phyloP scores from a whole-genome alignment of 2,113 vertebrate genomes.

The Rutilus rutilus region DNA sequence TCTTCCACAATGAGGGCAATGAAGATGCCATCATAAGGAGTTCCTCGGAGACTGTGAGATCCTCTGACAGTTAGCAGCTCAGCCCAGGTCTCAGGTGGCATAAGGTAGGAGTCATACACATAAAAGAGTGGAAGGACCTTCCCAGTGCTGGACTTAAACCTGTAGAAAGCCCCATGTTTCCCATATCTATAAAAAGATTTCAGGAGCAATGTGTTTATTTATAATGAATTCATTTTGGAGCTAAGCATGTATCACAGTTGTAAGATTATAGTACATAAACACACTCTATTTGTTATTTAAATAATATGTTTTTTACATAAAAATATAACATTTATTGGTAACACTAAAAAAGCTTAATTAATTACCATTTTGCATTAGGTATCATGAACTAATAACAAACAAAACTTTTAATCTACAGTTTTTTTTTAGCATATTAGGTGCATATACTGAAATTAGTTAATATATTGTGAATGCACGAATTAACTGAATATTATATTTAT shows the following conservation, averaged over 20 bases:
- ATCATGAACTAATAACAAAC: neutral
- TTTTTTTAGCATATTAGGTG: no score
- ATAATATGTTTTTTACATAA: neutral
- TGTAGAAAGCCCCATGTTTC: slow-evolving; percentile 86
- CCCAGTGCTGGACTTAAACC: slow-evolving; percentile 83
- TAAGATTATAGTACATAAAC: no score
- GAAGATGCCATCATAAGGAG: slow-evolving; percentile 84
- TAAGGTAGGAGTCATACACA: slow-evolving; percentile 90
- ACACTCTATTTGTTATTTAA: no score
- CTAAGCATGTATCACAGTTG: no score
- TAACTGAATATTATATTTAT: no score
- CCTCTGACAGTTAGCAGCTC: slow-evolving; percentile 82
- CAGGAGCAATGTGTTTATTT: neutral
- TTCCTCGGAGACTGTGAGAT: slow-evolving; percentile 82
- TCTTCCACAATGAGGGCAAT: slow-evolving; percentile 87
- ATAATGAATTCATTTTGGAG: no score
- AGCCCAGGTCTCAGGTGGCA: slow-evolving; percentile 84
- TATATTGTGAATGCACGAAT: no score
- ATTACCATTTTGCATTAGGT: neutral
- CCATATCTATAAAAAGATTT: slow-evolving; percentile 77
- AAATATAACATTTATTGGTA: neutral
- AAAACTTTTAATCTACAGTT: neutral
- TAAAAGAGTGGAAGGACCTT: slow-evolving; percentile 86
- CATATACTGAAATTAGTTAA: no score
- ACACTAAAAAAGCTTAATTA: neutral